Evolutionary conservation across 2,888 invertebrate genomes (phyloP).

Genomic region (Polymixis flavicincta): DNA sequence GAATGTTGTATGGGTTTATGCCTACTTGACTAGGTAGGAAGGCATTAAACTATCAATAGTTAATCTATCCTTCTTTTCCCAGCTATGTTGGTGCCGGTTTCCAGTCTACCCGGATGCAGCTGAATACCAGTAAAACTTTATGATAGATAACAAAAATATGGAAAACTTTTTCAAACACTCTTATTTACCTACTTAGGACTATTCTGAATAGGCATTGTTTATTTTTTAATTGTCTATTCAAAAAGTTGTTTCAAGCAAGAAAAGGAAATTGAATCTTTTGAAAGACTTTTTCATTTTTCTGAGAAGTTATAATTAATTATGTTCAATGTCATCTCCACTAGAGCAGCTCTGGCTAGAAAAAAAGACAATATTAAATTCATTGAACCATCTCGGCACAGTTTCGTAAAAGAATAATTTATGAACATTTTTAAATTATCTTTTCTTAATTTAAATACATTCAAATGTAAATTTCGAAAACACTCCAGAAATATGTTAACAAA

Average conservation of each 20-base stretch:
- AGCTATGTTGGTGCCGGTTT: too few relatives aligned
- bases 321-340: not conserved
- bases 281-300: not conserved
- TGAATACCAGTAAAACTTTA: not conserved
- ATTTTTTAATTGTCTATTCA: not conserved
- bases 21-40: slow-evolving; percentile 6
- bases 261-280: not conserved
- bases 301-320: not conserved
- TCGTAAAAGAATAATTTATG: slow-evolving; percentile 47
- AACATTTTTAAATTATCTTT: slow-evolving; percentile 21
- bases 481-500: slow-evolving; percentile 39
- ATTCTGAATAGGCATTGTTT: not conserved
- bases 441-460: slow-evolving; percentile 22
- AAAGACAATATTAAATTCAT: slow-evolving; percentile 1
- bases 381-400: slow-evolving; percentile 9
- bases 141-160: not conserved
- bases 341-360: not conserved
- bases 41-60: not conserved
- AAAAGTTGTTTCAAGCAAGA: not conserved
- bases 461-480: slow-evolving; percentile 44
- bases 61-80: too few relatives aligned
- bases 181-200: not conserved
- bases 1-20: slow-evolving; percentile 7
- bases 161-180: not conserved
- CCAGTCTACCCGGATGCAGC: too few relatives aligned